Percentiles rank a stretch among this genome's conserved stretches.
These are phyloP conservation scores for Noctua fimbriata DNA, from an alignment of 2,888 invertebrate species.

Conservation along the genomic window DNA sequence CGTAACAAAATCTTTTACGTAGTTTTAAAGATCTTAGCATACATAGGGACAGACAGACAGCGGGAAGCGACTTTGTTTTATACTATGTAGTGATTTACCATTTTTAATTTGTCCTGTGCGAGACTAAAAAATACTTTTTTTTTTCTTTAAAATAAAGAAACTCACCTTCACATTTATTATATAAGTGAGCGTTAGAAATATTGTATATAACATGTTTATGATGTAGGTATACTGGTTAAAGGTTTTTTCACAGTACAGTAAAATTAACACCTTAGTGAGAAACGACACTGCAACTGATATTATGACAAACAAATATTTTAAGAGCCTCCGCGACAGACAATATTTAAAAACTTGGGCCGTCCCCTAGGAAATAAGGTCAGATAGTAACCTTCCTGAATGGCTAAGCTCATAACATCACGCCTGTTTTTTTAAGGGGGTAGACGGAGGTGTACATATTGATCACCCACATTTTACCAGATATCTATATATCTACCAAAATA, in stretches of 20 bases:
- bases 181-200: neutral
- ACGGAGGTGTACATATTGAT: neutral
- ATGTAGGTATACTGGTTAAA: neutral
- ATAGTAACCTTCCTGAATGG: neutral
- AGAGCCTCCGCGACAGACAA: neutral
- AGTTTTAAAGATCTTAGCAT: no score
- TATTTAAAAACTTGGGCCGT: neutral
- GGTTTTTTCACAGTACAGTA: slow-evolving; percentile 6
- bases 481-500: no score
- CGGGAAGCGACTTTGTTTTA: no score
- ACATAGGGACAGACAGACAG: no score
- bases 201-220: slow-evolving; percentile 4
- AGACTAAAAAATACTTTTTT: no score
- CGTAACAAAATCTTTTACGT: no score
- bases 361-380: neutral
- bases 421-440: neutral
- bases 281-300: neutral
- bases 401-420: neutral
- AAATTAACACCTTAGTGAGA: slow-evolving; percentile 24
- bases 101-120: no score
- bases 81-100: no score
- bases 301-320: neutral
- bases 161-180: neutral
- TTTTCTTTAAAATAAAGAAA: neutral
- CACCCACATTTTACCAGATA: no score